Base-by-base conservation (phyloP, 2,888 invertebrate species). In the Caenorhabditis sulstoni region DNA sequence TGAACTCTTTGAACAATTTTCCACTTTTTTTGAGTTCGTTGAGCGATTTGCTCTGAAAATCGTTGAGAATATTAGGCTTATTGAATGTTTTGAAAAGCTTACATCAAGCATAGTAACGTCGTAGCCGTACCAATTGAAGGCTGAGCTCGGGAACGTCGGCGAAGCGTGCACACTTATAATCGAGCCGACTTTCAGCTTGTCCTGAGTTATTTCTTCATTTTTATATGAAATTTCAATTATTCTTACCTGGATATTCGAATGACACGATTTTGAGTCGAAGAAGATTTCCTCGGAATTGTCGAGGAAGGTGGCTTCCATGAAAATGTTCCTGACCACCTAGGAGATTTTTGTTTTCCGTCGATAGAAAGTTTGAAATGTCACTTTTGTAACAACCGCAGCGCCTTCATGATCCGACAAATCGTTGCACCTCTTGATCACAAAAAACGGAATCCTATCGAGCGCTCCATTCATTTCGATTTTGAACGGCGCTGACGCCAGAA, bases 301-400 rank as follows among this genome's bases (percentile, higher is more conserved):
- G 4, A 79, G 29, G 16, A 70, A 79, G 20, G 39, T 47, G n/a
- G 73, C 79, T 50, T 79, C 79, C 52, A 79, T 73, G 35, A 79
- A 77, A 1, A 65, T 47, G 35, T 65, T 39, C 23, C 39, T 57
- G 0, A 77, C 35, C 0, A 77, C 53, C 65, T 76, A 39, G n/a
- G 61, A 75, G 35, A n/a, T n/a, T n/a, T n/a, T n/a, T n/a, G n/a
- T n/a, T n/a, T n/a, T n/a, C n/a, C n/a, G n/a, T n/a, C n/a, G n/a
- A n/a, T n/a, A n/a, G n/a, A n/a, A n/a, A n/a, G n/a, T n/a, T n/a
- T n/a, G n/a, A n/a, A n/a, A n/a, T 49, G 18, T 16, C 20, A 76
- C 76, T 23, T 66, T 79, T 0, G 67, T 73, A 1, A 79, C 41
- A 0, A 68, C 59, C 7, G 79, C 79, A 3, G 29, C 14, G 3